Base-by-base conservation (phyloP, 37 sponge, comb jelly and placozoan genomes). In the Axinella damicornis region DNA sequence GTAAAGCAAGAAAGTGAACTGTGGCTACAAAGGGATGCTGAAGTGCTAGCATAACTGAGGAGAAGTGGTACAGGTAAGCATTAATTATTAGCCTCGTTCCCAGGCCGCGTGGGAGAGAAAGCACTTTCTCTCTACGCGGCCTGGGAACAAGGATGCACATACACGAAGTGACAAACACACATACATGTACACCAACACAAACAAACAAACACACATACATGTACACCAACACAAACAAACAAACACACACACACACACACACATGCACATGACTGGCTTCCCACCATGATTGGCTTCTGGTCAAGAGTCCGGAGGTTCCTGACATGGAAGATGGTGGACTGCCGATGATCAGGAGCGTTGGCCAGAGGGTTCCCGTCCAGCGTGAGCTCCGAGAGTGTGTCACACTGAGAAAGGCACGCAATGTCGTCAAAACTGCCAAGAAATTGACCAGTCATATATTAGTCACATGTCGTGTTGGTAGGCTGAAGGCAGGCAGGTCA, bases 291-390 rank as follows among this genome's bases (percentile, higher is more conserved):
- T 6, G 81, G 65, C 57, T 14, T 83, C 61, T 81, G 89, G 64
- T 90, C 87, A 27, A 94, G 76, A 22, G 33, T 22, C 19, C 53
- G 38, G 25, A 94, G 87, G 24, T 71, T 67, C 0, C 35, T 66
- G 68, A 94, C 27, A 9, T 74, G 79, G 63, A 59, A 82, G 54
- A 90, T 65, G 24, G 80, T 55, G 17, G 70, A 59, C 28, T 36
- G 36, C 22, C 91, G 32, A 65, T 94, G 71, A 52, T 77, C 87
- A 2, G 62, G 65, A 65, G 56, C 69, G 65, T 61, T 82, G 69
- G 94, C 81, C 66, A 93, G 85, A 36, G 94, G 90, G 60, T 89
- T 93, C 25, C 90, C 87, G 41, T 93, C 94, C 57, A 93, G 67
- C 11, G 90, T 81, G 34, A 93, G 73, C 34, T 93, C 94, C 22